Conservation (phyloP, 2,113 vertebrate species). For the Ochotona princeps region DNA sequence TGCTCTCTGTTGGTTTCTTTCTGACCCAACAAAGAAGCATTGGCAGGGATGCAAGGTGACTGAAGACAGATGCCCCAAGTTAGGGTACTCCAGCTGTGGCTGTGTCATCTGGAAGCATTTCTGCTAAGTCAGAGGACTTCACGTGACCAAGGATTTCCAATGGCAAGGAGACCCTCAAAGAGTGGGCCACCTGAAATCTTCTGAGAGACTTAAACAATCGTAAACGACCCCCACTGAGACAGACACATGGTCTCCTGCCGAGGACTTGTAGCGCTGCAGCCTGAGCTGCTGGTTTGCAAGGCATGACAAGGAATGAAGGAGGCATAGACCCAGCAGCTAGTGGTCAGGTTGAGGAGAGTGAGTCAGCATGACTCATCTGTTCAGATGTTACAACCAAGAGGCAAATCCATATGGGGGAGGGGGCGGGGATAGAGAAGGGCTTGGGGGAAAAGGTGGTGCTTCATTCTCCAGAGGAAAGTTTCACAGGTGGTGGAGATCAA, state of each 20-base stretch:
- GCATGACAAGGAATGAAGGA: not conserved
- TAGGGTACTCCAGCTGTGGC: not conserved
- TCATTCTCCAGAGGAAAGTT: not conserved
- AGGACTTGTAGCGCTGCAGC: not conserved
- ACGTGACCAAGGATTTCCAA: not conserved
- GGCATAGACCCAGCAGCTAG: not conserved
- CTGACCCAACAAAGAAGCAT: not conserved
- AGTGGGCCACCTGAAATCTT: not conserved
- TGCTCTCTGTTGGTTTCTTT: not conserved
- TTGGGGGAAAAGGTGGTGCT: not conserved
- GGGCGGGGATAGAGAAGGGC: not conserved
- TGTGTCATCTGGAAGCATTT: not conserved
- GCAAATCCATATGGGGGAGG: not conserved
- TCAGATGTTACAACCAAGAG: not conserved
- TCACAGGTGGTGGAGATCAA: not conserved
- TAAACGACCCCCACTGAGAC: not conserved
- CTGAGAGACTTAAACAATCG: not conserved
- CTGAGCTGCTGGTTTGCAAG: too few relatives aligned
- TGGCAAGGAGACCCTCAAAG: not conserved
- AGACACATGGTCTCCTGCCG: not conserved
- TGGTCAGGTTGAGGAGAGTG: not conserved
- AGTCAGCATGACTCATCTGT: conserved; percentile 26
- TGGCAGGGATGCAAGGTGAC: not conserved
- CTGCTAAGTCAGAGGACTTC: not conserved
- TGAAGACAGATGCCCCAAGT: not conserved